Conservation (phyloP, 2,888 invertebrate genomes). For the Villa cingulata region DNA sequence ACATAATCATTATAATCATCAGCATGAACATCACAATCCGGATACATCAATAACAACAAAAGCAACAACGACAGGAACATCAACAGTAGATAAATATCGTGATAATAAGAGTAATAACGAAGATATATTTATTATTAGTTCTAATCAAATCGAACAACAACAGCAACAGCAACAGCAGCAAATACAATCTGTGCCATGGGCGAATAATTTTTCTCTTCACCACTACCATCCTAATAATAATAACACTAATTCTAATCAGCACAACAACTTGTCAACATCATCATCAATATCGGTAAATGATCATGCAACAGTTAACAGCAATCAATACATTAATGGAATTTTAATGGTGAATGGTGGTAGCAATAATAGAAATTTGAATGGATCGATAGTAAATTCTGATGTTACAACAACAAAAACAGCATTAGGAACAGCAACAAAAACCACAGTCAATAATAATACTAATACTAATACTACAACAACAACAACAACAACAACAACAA, state of each 20-base stretch:
- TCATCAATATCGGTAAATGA: not conserved
- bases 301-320: not conserved
- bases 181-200: not conserved
- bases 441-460: not conserved
- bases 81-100: not conserved
- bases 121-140: slow-evolving; percentile 5
- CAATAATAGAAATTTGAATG: too few relatives aligned
- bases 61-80: not conserved
- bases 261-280: not conserved
- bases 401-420: too few relatives aligned
- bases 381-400: too few relatives aligned
- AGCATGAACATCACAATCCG: not conserved
- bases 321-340: not conserved
- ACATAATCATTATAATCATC: not conserved
- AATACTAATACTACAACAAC: not conserved
- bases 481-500: not conserved
- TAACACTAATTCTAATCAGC: not conserved
- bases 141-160: slow-evolving; percentile 5
- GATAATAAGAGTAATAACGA: not conserved
- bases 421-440: too few relatives aligned
- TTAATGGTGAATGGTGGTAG: too few relatives aligned
- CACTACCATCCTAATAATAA: not conserved
- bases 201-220: not conserved
- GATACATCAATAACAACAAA: not conserved
- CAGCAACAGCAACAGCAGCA: not conserved